A percentile compares a stretch with the other conserved stretches of the same genome.
phyloP scores from a whole-genome alignment of 2,888 invertebrate genomes.

The Calameuta idolon region DNA sequence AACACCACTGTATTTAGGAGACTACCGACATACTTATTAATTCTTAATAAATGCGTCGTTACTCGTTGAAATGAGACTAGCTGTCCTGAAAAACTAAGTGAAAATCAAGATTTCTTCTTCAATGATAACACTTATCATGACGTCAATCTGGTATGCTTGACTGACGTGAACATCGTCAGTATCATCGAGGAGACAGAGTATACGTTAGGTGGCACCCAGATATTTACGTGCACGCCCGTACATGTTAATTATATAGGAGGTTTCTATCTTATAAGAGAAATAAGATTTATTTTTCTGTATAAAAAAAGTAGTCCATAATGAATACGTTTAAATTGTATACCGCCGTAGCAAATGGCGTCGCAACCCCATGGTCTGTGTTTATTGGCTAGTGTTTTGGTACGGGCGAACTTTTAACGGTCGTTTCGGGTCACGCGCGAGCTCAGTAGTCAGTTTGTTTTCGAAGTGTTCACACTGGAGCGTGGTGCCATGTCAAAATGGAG shows the following conservation, averaged over 20 bases:
- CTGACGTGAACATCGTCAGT: neutral
- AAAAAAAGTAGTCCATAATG: neutral
- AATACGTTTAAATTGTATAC: neutral
- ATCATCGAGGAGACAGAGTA: neutral
- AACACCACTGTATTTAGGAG: neutral
- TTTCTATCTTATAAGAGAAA: neutral
- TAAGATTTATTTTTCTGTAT: neutral
- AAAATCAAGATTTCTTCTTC: neutral
- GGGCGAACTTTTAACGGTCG: constrained; percentile 1
- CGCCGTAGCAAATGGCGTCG: neutral
- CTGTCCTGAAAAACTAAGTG: neutral
- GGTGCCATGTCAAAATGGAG: neutral
- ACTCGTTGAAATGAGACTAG: too few relatives aligned
- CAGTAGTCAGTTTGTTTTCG: constrained; percentile 8
- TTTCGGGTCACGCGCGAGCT: neutral
- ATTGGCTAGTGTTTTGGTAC: neutral
- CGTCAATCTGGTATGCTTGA: neutral
- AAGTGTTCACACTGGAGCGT: neutral
- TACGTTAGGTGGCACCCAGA: neutral
- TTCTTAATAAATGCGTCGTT: too few relatives aligned
- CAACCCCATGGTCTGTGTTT: neutral
- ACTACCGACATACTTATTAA: neutral
- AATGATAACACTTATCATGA: neutral
- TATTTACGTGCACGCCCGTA: neutral
- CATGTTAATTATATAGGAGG: neutral